Evolutionary conservation across 2,888 invertebrate genomes (phyloP).

Genomic region (Schizaphis graminum): DNA sequence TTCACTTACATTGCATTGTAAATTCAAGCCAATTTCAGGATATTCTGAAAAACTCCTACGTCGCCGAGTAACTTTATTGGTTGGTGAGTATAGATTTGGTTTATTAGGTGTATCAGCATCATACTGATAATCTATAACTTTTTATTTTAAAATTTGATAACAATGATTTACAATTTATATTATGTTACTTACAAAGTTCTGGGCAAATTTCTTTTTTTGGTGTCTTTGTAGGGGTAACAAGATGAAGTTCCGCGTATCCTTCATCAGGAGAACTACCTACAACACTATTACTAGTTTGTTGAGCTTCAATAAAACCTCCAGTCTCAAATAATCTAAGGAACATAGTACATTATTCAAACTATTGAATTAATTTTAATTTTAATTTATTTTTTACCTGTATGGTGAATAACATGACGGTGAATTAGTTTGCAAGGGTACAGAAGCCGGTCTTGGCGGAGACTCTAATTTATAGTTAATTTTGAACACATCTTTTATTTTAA

Average conservation of each 20-base stretch:
- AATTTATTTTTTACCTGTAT: slow-evolving; percentile 49
- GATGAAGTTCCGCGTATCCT: slow-evolving; percentile 67
- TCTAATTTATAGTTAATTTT: slow-evolving; percentile 67
- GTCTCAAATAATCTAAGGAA: slow-evolving; percentile 54
- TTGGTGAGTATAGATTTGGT: slow-evolving; percentile 46
- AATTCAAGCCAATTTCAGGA: slow-evolving; percentile 59
- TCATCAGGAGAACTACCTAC: slow-evolving; percentile 67
- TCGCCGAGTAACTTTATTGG: slow-evolving; percentile 34
- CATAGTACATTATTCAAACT: background rate
- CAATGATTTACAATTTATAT: background rate
- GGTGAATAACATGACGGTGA: slow-evolving; percentile 67
- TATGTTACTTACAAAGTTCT: slow-evolving; percentile 46
- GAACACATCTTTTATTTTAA: slow-evolving; percentile 64
- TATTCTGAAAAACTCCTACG: slow-evolving; percentile 63
- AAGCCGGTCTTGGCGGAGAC: slow-evolving; percentile 68
- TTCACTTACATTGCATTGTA: slow-evolving; percentile 62
- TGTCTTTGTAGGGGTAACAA: slow-evolving; percentile 48
- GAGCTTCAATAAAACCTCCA: slow-evolving; percentile 58
- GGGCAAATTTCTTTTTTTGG: slow-evolving; percentile 35
- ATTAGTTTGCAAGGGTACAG: slow-evolving; percentile 67
- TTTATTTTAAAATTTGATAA: background rate
- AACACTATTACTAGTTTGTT: slow-evolving; percentile 53
- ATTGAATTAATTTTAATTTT: background rate
- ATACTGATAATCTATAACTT: slow-evolving; percentile 46
- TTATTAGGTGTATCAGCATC: slow-evolving; percentile 38